Evolutionary conservation across 2,888 invertebrate species (phyloP).

Genomic region (Cryptus viduatorius): DNA sequence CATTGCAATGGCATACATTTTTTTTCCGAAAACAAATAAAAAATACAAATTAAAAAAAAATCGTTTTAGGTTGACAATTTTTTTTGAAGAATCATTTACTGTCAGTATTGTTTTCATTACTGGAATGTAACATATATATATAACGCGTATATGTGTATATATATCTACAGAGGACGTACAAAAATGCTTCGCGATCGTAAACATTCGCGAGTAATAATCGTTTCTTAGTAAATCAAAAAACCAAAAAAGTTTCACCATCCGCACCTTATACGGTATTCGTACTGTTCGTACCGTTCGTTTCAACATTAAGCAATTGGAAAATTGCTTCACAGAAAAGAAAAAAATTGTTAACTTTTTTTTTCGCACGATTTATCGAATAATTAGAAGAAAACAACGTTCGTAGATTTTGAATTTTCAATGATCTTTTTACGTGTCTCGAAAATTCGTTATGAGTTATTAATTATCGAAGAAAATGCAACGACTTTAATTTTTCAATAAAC

Average conservation of each 20-base stretch:
- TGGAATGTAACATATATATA: slow-evolving; percentile 64
- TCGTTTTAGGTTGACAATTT: slow-evolving; percentile 31
- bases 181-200: slow-evolving; percentile 9
- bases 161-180: slow-evolving; percentile 13
- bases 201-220: background rate
- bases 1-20: slow-evolving; percentile 80
- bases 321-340: no score
- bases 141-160: slow-evolving; percentile 6
- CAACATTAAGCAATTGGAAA: no score
- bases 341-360: no score
- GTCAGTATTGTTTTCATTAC: slow-evolving; percentile 41
- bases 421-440: no score
- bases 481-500: background rate
- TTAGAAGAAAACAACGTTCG: no score
- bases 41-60: slow-evolving; percentile 54
- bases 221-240: background rate
- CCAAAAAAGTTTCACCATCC: background rate
- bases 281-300: no score
- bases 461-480: slow-evolving; percentile 2
- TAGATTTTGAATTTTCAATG: no score
- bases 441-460: background rate
- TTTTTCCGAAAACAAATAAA: slow-evolving; percentile 54
- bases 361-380: no score
- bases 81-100: slow-evolving; percentile 61
- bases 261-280: no score